Conservation (phyloP, 2,888 invertebrate species). For the Thysanoteuthis rhombus region DNA sequence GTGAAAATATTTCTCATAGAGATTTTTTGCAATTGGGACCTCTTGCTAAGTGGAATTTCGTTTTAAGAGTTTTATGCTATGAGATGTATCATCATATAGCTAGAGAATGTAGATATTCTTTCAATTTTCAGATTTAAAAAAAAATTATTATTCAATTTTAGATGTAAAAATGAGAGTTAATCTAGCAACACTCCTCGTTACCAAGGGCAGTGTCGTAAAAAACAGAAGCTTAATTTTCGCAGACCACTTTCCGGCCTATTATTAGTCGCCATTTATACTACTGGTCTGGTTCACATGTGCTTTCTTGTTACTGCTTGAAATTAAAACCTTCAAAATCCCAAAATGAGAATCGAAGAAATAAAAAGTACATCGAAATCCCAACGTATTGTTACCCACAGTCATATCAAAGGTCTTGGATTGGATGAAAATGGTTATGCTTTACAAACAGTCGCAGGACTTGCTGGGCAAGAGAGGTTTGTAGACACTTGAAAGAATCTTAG, state of each 20-base stretch:
- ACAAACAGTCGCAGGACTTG: constrained; percentile 89
- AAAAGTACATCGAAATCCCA: constrained; percentile 97
- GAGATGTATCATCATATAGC: too few relatives aligned
- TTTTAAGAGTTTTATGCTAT: too few relatives aligned
- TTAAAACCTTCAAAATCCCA: constrained; percentile 29
- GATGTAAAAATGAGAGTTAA: too few relatives aligned
- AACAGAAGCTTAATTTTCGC: neutral
- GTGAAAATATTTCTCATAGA: too few relatives aligned
- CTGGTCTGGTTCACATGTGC: neutral
- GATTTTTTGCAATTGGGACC: too few relatives aligned
- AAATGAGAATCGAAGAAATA: constrained; percentile 98
- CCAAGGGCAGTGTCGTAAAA: neutral
- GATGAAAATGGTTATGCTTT: constrained; percentile 90
- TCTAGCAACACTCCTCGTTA: too few relatives aligned
- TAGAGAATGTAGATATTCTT: too few relatives aligned
- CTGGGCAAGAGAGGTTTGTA: constrained; percentile 95
- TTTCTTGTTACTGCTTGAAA: neutral
- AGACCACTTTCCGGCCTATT: neutral
- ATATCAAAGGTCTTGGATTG: constrained; percentile 95
- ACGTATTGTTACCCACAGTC: constrained; percentile 95
- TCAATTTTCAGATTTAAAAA: too few relatives aligned
- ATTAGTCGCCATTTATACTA: neutral
- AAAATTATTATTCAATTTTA: too few relatives aligned
- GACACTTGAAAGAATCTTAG: too few relatives aligned
- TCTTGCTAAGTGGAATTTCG: too few relatives aligned